These are phyloP conservation scores for Hemibagrus wyckioides DNA, from an alignment of 2,113 vertebrate genomes.

Conservation along the genomic window DNA sequence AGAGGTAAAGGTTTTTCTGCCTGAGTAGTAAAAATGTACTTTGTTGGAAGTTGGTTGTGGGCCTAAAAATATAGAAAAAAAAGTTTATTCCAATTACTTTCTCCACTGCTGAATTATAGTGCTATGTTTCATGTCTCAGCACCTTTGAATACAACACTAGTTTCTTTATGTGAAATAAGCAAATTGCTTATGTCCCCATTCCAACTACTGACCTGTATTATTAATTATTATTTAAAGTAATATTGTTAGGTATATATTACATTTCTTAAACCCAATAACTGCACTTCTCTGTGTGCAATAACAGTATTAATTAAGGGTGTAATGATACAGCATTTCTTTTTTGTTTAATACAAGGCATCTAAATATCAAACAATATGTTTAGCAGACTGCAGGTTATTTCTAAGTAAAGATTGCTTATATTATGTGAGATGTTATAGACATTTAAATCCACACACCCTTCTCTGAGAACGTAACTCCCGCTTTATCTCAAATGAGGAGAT, in stretches of 20 bases:
- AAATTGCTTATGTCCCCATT: not conserved
- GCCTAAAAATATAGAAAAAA: not conserved
- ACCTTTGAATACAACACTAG: not conserved
- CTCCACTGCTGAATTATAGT: not conserved
- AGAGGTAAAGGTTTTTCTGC: not conserved
- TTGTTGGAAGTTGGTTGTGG: not conserved
- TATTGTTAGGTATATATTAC: not conserved
- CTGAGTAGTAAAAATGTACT: not conserved
- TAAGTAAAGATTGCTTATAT: not conserved
- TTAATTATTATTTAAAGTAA: not conserved
- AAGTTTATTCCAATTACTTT: conserved; percentile 1
- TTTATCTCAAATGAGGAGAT: not conserved
- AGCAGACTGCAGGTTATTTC: not conserved
- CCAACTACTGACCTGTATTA: not conserved
- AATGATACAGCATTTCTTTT: too few species aligned
- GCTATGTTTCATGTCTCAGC: not conserved
- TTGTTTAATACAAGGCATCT: not conserved
- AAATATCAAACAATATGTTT: not conserved
- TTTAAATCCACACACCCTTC: not conserved
- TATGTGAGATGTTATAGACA: not conserved
- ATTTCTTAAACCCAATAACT: not conserved
- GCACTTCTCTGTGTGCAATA: not conserved
- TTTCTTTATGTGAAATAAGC: not conserved
- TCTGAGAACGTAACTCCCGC: not conserved
- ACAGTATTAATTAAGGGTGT: too few species aligned